A percentile compares a stretch with the other conserved stretches of the same genome.
Evolutionary conservation across 1,140 invertebrate species (phyloP).

Genomic region (Sminthurinus signatus): DNA sequence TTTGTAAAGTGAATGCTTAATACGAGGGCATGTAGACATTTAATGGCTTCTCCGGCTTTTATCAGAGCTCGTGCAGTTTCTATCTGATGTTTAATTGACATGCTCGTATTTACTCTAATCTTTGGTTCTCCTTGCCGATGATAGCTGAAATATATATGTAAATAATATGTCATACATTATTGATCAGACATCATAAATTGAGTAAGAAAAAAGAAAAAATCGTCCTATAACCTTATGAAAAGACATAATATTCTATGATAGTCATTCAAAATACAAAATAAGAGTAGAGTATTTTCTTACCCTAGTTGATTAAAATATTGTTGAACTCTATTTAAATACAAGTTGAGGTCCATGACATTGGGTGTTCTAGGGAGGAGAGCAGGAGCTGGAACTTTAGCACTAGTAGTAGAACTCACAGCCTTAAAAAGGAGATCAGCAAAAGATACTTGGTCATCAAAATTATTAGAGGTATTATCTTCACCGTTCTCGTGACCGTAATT

Average conservation of each 20-base stretch:
- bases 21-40: conserved; percentile 39
- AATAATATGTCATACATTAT: background rate
- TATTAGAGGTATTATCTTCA: background rate
- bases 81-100: conserved; percentile 34
- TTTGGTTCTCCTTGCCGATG: conserved; percentile 33
- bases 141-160: conserved; percentile 20
- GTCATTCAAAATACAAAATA: background rate
- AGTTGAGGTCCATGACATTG: conserved; percentile 22
- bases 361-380: conserved; percentile 1
- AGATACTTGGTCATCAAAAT: background rate
- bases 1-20: conserved; percentile 35
- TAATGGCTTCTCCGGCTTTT: conserved; percentile 33
- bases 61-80: conserved; percentile 28
- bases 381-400: conserved; percentile 7
- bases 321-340: conserved; percentile 32
- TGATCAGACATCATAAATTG: background rate
- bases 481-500: background rate
- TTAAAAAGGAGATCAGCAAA: background rate
- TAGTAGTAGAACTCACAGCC: background rate
- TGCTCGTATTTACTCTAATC: conserved; percentile 26
- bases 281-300: conserved; percentile 12
- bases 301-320: conserved; percentile 34
- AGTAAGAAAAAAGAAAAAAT: background rate
- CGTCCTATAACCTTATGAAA: background rate
- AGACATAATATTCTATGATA: background rate